Evolutionary conservation across 1,140 invertebrate species (phyloP).

Genomic region (Drosophila subobscura): DNA sequence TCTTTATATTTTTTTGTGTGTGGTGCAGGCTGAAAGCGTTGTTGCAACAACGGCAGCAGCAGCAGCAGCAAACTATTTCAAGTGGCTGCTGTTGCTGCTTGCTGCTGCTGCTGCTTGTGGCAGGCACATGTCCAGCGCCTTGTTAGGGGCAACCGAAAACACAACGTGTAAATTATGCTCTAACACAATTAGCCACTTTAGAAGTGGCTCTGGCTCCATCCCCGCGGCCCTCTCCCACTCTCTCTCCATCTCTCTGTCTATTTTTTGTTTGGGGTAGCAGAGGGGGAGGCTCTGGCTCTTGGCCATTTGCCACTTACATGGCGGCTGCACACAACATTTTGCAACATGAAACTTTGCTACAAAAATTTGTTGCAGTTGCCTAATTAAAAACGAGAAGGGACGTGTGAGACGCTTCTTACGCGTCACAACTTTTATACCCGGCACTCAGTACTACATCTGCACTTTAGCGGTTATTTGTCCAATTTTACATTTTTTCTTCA

Average conservation of each 20-base stretch:
- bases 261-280: slow-evolving; percentile 26
- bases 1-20: neutral
- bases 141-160: slow-evolving; percentile 74
- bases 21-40: slow-evolving; percentile 34
- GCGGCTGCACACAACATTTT: slow-evolving; percentile 55
- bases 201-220: slow-evolving; percentile 60
- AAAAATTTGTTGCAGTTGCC: slow-evolving; percentile 72
- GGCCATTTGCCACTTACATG: slow-evolving; percentile 78
- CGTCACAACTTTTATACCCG: too few relatives aligned
- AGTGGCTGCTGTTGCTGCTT: slow-evolving; percentile 47
- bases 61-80: slow-evolving; percentile 56
- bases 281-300: slow-evolving; percentile 15
- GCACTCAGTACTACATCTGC: too few relatives aligned
- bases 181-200: slow-evolving; percentile 82
- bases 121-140: slow-evolving; percentile 74
- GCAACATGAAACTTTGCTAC: slow-evolving; percentile 72
- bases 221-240: slow-evolving; percentile 5
- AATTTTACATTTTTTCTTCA: too few relatives aligned
- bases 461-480: too few relatives aligned
- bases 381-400: too few relatives aligned
- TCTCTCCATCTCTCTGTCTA: neutral
- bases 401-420: too few relatives aligned
- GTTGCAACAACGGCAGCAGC: slow-evolving; percentile 46
- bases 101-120: slow-evolving; percentile 41
- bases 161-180: slow-evolving; percentile 81